Conservation (phyloP, 2,113 vertebrate species). For the Phoenicopterus ruber region DNA sequence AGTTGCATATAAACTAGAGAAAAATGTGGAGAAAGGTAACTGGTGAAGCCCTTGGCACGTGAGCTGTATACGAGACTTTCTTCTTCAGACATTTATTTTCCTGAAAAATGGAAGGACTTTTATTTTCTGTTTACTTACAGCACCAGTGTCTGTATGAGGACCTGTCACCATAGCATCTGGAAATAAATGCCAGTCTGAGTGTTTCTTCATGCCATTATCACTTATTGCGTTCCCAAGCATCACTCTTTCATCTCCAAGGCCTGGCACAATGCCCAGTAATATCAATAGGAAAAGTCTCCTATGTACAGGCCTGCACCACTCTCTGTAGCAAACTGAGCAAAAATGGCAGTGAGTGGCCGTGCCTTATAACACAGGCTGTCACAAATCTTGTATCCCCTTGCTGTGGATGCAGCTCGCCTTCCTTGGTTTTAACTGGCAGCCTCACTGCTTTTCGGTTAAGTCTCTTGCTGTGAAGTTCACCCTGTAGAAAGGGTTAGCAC, state of each 20-base stretch:
- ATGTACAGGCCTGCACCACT: neutral
- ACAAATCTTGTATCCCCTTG: neutral
- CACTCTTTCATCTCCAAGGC: neutral
- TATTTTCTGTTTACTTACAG: neutral
- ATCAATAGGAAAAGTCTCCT: neutral
- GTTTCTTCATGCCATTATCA: neutral
- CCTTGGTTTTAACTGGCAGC: neutral
- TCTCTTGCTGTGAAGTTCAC: neutral
- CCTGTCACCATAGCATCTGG: neutral
- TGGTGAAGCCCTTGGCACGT: neutral
- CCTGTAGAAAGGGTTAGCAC: neutral
- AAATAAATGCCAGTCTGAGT: neutral
- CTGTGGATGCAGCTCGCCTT: neutral
- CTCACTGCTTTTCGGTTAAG: neutral
- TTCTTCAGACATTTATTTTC: neutral
- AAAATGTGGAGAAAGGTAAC: neutral
- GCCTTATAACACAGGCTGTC: neutral
- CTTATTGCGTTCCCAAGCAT: neutral
- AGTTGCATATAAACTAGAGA: neutral
- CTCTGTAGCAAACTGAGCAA: neutral
- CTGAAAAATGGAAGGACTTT: neutral
- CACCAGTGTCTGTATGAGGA: neutral
- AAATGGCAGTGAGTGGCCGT: neutral
- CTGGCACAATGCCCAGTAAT: neutral
- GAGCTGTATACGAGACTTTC: neutral